Evolutionary conservation across 2,113 vertebrate genomes (phyloP).

Genomic region (Hypomesus transpacificus): DNA sequence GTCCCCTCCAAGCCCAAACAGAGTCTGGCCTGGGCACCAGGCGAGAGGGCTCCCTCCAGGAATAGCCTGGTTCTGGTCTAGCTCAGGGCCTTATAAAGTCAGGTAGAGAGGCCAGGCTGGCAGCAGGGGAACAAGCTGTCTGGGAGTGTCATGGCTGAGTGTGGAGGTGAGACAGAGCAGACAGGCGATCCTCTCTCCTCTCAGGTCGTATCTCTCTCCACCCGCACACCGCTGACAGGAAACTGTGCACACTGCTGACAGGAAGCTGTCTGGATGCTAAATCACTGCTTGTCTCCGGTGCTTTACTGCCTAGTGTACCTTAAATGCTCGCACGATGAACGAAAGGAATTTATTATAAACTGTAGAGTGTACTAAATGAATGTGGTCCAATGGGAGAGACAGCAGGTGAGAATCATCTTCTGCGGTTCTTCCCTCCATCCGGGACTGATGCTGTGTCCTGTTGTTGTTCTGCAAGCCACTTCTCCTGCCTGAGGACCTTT

Average conservation of each 20-base stretch:
- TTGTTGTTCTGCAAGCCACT: not conserved
- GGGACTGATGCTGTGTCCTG: not conserved
- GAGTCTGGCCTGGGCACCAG: conserved; percentile 42
- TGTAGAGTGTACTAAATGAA: not conserved
- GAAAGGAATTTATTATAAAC: too few species aligned
- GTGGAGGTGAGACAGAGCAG: conserved; percentile 46
- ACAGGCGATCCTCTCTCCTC: conserved; percentile 2
- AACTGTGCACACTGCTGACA: not conserved
- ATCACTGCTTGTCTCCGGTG: not conserved
- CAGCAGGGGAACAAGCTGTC: conserved; percentile 50
- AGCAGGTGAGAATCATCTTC: conserved; percentile 20
- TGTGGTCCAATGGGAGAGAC: conserved; percentile 1
- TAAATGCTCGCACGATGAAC: too few species aligned
- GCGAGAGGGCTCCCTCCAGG: conserved; percentile 44
- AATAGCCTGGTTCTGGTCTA: conserved; percentile 46
- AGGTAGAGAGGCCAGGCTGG: conserved; percentile 40
- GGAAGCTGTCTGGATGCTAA: not conserved
- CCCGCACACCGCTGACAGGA: not conserved
- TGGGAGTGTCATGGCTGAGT: not conserved
- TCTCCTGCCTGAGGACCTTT: not conserved
- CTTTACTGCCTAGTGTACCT: too few species aligned
- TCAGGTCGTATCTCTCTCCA: not conserved
- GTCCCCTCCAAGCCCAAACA: conserved; percentile 57
- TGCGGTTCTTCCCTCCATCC: not conserved
- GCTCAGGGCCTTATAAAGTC: conserved; percentile 64